Evolutionary conservation across 1,140 invertebrate species (phyloP), one percentile per base, ranked within the genome.

Genomic region (Zaprionus africanus): DNA sequence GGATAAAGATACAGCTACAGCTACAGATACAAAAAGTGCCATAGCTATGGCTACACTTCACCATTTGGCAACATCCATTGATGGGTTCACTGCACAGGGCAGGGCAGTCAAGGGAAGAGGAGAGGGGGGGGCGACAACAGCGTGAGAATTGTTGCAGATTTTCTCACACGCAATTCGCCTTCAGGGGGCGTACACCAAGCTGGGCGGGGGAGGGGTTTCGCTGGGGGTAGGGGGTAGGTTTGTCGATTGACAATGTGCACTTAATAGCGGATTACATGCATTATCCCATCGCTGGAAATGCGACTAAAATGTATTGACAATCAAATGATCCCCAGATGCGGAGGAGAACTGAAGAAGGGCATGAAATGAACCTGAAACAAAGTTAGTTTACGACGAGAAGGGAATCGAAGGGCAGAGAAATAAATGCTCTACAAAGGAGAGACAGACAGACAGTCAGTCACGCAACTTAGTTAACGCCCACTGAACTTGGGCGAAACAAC

Each of bases 251-350:
- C 85, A 88, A 91, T 90, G 85, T 85, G 85, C 86, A 90, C 85
- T 92, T 88, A 92, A 92, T 92, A 92, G 91, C 82, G 91, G 91
- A 92, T 92, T 92, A 92, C 91, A 92, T 90, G 91, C 80, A 92
- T 92, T 92, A 92, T 91, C 91, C 90, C 66, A 51, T 76, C 74
- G 79, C 66, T 72, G 81, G 61, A 90, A 85, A 77, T 90, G 86
- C 85, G 82, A 84, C 85, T 90, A 90, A 88, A 88, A 88, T 90
- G 85, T 88, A 88, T 91, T 91, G 83, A 79, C 88, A 87, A 81
- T 91, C 87, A 87, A 91, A 75, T 78, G 83, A 87, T 87, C 78
- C 66, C 72, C 77, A 71, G 82, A 78, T 72, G 72, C 74, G 41
- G 5, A 73, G 73, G 72, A 75, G 72, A 46, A 19, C 17, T 24